A percentile compares a stretch with the other conserved stretches of the same genome.
Conservation (phyloP, 64 coral and sea anemone species). For the Actinia equina region DNA sequence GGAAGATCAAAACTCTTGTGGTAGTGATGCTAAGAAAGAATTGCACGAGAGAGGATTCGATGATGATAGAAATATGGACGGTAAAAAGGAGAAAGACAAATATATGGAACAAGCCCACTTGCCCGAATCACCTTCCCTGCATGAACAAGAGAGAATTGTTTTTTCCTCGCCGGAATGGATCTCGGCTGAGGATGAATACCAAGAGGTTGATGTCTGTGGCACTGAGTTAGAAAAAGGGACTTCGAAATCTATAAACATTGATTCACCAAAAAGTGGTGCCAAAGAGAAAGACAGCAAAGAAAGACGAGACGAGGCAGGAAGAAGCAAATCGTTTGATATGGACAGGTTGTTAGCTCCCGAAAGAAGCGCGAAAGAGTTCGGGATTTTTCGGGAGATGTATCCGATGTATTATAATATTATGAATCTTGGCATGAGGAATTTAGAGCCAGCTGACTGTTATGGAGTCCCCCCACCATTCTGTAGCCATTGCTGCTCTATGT, state of each 20-base stretch:
- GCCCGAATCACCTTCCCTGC: not conserved
- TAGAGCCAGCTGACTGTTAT: not conserved
- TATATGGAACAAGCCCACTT: not conserved
- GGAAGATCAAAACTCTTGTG: not conserved
- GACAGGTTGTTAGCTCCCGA: conserved; percentile 43
- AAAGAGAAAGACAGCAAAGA: conserved; percentile 23
- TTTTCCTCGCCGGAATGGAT: conserved; percentile 1
- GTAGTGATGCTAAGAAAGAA: not conserved
- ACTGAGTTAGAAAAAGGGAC: conserved; percentile 3
- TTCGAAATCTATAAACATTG: not conserved
- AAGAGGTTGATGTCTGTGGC: not conserved
- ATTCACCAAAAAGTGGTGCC: not conserved
- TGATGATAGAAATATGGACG: not conserved
- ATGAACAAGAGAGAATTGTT: not conserved
- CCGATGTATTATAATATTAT: conserved; percentile 26
- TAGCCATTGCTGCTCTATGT: not conserved
- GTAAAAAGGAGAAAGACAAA: not conserved
- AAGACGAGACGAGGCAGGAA: not conserved
- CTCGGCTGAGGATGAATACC: not conserved
- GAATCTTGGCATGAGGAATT: conserved; percentile 9
- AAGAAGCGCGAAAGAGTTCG: conserved; percentile 23
- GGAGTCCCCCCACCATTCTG: not conserved
- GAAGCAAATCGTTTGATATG: conserved; percentile 59
- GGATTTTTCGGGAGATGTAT: conserved; percentile 37
- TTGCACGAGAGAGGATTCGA: not conserved